phyloP scores from a whole-genome alignment of 2,888 invertebrate genomes.

The Carabus problematicus region DNA sequence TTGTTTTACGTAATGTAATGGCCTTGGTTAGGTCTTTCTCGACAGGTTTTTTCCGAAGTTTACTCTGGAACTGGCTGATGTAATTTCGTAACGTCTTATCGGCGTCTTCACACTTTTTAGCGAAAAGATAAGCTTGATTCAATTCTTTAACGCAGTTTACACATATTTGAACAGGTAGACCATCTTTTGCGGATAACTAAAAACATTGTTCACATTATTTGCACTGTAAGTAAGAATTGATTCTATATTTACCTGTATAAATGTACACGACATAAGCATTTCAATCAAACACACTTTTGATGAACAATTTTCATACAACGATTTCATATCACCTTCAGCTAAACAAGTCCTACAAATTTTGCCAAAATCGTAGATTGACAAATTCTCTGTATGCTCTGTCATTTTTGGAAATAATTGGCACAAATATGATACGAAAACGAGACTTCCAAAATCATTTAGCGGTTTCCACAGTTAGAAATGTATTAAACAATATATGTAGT shows the following conservation, averaged over 20 bases:
- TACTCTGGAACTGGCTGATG: slow-evolving; percentile 16
- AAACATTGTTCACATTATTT: neutral
- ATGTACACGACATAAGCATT: slow-evolving; percentile 28
- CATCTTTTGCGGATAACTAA: slow-evolving; percentile 35
- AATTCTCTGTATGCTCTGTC: slow-evolving; percentile 7
- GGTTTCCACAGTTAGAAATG: too few species aligned
- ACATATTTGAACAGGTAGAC: slow-evolving; percentile 28
- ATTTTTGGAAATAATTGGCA: neutral
- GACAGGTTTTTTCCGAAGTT: slow-evolving; percentile 13
- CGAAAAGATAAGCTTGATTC: slow-evolving; percentile 20
- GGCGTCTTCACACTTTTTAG: slow-evolving; percentile 22
- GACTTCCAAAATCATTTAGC: too few species aligned
- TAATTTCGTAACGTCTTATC: slow-evolving; percentile 19
- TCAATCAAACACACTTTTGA: slow-evolving; percentile 26
- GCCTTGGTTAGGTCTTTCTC: neutral
- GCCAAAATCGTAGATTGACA: slow-evolving; percentile 30
- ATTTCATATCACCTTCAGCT: slow-evolving; percentile 22
- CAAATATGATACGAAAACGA: too few species aligned
- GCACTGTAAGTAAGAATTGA: too few species aligned
- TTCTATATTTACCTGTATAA: slow-evolving; percentile 30
- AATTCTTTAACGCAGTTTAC: slow-evolving; percentile 27
- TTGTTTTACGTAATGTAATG: neutral
- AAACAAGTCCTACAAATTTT: slow-evolving; percentile 40
- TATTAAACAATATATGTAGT: too few species aligned
- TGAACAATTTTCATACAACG: slow-evolving; percentile 31